Evolutionary conservation across 2,888 invertebrate genomes (phyloP).

Genomic region (Dorcus parallelipipedus): DNA sequence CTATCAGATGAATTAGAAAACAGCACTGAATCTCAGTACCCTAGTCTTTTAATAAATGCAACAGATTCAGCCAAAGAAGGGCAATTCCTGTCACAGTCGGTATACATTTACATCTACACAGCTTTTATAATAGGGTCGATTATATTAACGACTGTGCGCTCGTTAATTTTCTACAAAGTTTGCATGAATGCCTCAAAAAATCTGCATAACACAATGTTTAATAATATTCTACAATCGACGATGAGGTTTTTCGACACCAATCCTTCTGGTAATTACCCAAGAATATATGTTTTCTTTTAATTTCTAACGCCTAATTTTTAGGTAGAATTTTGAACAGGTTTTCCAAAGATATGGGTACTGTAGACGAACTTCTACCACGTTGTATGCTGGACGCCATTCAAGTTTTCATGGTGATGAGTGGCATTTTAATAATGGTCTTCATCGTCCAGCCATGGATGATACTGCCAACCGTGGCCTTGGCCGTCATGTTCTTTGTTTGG

Average conservation of each 20-base stretch:
- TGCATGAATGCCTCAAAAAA: slow-evolving; percentile 72
- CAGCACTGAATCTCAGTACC: no score
- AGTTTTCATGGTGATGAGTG: slow-evolving; percentile 67
- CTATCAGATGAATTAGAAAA: no score
- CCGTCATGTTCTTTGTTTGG: slow-evolving; percentile 61
- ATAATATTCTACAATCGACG: slow-evolving; percentile 68
- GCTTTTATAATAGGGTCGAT: slow-evolving; percentile 58
- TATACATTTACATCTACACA: slow-evolving; percentile 58
- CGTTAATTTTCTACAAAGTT: slow-evolving; percentile 67
- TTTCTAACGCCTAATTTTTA: slow-evolving; percentile 31
- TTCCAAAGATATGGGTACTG: slow-evolving; percentile 78
- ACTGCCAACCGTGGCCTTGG: slow-evolving; percentile 61
- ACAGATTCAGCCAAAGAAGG: no score
- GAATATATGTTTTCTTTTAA: background rate
- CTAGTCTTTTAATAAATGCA: no score
- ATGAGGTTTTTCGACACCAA: slow-evolving; percentile 83
- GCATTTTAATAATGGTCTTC: slow-evolving; percentile 69
- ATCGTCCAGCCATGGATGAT: slow-evolving; percentile 68
- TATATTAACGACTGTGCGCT: slow-evolving; percentile 61
- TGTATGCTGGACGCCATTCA: slow-evolving; percentile 63
- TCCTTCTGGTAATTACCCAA: slow-evolving; percentile 60
- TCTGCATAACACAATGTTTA: slow-evolving; percentile 77
- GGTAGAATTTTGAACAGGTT: slow-evolving; percentile 80
- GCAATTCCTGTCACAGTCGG: no score
- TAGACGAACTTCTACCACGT: slow-evolving; percentile 69